Base-by-base conservation (phyloP, 2,888 invertebrate genomes). In the Drosophila tripunctata region DNA sequence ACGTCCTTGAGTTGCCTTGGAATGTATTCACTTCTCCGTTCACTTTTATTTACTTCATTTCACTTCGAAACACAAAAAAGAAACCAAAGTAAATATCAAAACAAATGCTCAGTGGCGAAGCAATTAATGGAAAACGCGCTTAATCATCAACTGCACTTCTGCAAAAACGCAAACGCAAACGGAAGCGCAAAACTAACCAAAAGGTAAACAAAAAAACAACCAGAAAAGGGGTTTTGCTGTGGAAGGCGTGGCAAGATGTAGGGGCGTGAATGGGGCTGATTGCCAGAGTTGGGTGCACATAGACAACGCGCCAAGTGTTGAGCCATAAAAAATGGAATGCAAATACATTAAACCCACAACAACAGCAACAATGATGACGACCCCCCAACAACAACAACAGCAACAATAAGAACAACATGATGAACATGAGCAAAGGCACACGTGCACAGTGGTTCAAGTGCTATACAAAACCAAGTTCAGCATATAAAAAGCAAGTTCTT, bases 101-200 rank as follows among this genome's bases (percentile, higher is more conserved):
- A 10, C 2, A 47, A 54, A 15, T 36, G 50, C 27, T 30, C 52
- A 50, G 52, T 57, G 45, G 57, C 50, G 47, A 60, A 72, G 56
- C 64, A 75, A 72, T 85, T 78, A 79, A 85, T 85, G 65, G 50
- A 51, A 54, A 66, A 57, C 54, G 43, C 65, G 45, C 64, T 73
- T 50, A 68, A 76, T 72, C 69, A 74, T 76, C 77, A 64, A 77
- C 67, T 77, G 77, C 76, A 71, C 36, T 50, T 58, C 44, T 38
- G 55, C 47, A 57, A 57, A n/a, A 33, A 33, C n/a, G 31, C 27
- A 21, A 40, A 55, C 43, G 63, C 45, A 36, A 54, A 66, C 30
- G 33, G 41, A 33, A 66, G 54, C 44, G 55, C 50, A 56, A 50
- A 71, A 68, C 71, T 74, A 68, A 75, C 47, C 65, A 44, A 60